Percentiles rank a stretch among this genome's conserved stretches.
Evolutionary conservation across 2,797 vertebrate genomes (phyloP).

Genomic region (Vipera ursinii): DNA sequence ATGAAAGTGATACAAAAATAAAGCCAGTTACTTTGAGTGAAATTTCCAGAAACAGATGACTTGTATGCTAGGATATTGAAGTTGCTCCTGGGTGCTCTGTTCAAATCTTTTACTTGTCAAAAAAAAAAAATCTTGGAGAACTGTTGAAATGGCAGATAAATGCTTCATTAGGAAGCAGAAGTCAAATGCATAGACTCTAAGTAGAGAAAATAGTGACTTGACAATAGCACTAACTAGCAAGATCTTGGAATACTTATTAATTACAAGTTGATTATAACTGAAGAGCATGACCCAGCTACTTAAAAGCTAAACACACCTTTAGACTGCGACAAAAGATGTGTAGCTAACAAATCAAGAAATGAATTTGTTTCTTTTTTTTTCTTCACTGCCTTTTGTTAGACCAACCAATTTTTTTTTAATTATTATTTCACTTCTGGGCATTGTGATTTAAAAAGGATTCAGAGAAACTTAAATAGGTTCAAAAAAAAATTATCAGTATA

Average conservation of each 20-base stretch:
- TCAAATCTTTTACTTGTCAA: not conserved
- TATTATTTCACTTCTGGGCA: not conserved
- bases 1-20: not conserved
- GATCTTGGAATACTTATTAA: not conserved
- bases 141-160: not conserved
- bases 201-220: not conserved
- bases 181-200: not conserved
- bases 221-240: not conserved
- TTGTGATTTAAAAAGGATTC: not conserved
- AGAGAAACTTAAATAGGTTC: not conserved
- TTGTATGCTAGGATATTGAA: not conserved
- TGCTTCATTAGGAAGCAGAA: not conserved
- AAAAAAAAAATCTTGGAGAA: not conserved
- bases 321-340: not conserved
- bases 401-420: not conserved
- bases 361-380: not conserved
- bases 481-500: not conserved
- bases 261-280: not conserved
- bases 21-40: not conserved
- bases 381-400: not conserved
- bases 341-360: not conserved
- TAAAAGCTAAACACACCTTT: not conserved
- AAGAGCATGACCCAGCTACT: not conserved
- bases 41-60: not conserved
- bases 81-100: not conserved